Conservation (phyloP, 2,888 invertebrate species). For the Diaphora mendica region DNA sequence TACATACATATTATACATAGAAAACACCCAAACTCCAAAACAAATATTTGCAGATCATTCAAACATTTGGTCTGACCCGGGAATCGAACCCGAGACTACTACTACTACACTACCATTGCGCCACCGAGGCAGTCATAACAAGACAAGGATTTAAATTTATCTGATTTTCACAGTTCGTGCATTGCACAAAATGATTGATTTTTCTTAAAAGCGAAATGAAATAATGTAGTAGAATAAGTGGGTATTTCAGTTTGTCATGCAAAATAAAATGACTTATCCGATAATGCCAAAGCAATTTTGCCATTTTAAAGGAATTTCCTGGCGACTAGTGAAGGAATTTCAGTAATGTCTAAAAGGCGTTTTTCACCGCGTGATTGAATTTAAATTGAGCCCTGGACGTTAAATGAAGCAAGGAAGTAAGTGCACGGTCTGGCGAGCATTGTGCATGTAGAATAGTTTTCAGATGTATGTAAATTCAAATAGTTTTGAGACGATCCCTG, state of each 20-base stretch:
- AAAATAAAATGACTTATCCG: neutral
- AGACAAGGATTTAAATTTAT: too few species aligned
- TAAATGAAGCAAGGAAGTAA: neutral
- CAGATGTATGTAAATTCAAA: neutral
- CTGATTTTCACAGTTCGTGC: neutral
- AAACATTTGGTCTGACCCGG: too few species aligned
- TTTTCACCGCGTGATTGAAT: neutral
- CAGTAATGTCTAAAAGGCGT: neutral
- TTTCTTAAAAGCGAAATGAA: neutral
- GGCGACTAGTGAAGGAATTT: neutral
- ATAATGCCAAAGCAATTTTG: neutral
- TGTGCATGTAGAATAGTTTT: neutral
- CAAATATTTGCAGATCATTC: too few species aligned
- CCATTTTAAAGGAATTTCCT: neutral
- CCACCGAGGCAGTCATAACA: too few species aligned
- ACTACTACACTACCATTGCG: too few species aligned
- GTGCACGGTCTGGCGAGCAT: neutral
- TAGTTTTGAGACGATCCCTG: neutral
- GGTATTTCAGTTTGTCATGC: too few species aligned
- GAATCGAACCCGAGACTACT: too few species aligned
- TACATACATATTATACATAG: too few species aligned
- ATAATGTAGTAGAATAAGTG: neutral
- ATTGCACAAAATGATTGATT: neutral
- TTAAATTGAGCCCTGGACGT: neutral
- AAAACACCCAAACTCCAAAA: too few species aligned